Percentiles rank a stretch among this genome's conserved stretches.
These are phyloP conservation scores for Nothocercus julius DNA, from an alignment of 2,113 vertebrate species.

Conservation along the genomic window DNA sequence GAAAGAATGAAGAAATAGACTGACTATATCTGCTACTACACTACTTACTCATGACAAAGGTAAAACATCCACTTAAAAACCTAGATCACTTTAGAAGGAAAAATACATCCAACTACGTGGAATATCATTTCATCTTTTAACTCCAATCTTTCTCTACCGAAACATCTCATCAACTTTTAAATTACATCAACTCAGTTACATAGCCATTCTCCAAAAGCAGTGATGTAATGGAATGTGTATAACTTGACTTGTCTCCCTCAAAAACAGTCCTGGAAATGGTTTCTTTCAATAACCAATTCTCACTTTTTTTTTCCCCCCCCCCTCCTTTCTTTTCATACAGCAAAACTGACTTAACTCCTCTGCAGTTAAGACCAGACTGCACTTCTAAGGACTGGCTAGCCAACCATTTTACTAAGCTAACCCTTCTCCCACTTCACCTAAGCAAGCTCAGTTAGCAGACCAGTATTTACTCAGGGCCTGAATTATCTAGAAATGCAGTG, in stretches of 20 bases:
- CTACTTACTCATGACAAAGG: neutral
- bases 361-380: neutral
- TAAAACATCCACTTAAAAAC: neutral
- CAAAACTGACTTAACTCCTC: neutral
- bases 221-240: neutral
- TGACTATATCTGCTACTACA: neutral
- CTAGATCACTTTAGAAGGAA: neutral
- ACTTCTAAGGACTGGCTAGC: neutral
- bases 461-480: neutral
- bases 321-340: neutral
- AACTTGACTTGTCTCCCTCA: neutral
- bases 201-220: neutral
- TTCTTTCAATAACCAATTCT: neutral
- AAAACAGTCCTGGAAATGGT: neutral
- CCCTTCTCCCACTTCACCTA: neutral
- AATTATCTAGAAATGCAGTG: neutral
- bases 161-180: neutral
- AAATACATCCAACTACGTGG: neutral
- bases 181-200: neutral
- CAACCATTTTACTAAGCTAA: neutral
- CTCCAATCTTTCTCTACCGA: neutral
- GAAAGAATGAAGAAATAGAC: neutral
- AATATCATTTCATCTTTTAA: neutral
- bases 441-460: neutral
- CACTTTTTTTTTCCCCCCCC: neutral